These are phyloP conservation scores for Drosophila parthenogenetica DNA, from an alignment of 2,888 invertebrate genomes.

Conservation along the genomic window DNA sequence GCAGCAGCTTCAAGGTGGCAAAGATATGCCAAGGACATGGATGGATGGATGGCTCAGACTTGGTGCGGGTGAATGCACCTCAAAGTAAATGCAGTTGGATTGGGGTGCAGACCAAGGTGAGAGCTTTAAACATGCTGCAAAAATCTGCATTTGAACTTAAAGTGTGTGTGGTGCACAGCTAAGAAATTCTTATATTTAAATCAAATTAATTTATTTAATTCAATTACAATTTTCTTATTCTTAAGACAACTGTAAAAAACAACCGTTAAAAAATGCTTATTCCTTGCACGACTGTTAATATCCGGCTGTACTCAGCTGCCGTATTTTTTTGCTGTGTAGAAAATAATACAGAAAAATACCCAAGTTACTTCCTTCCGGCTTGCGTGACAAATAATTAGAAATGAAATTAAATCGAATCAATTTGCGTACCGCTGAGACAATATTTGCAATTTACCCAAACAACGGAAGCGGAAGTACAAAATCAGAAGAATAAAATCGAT, in stretches of 20 bases:
- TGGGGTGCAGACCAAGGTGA: constrained; percentile 8
- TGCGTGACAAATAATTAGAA: constrained; percentile 43
- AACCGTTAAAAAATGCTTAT: too few relatives aligned
- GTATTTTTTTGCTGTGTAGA: not conserved
- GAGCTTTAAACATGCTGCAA: constrained; percentile 16
- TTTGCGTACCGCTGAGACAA: constrained; percentile 41
- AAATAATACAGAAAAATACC: not conserved
- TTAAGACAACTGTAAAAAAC: too few relatives aligned
- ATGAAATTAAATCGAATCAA: constrained; percentile 45
- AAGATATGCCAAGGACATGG: constrained; percentile 35
- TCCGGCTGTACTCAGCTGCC: too few relatives aligned
- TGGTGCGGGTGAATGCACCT: constrained; percentile 9
- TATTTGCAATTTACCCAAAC: constrained; percentile 71
- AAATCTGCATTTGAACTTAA: constrained; percentile 22
- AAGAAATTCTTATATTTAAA: not conserved
- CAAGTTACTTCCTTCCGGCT: constrained; percentile 27
- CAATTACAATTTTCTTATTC: too few relatives aligned
- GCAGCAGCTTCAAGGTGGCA: constrained; percentile 34
- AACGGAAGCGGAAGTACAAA: constrained; percentile 72
- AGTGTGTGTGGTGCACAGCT: not conserved
- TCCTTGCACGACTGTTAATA: too few relatives aligned
- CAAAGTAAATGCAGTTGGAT: constrained; percentile 36
- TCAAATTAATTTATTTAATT: too few relatives aligned
- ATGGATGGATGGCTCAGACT: constrained; percentile 19
- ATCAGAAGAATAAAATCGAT: constrained; percentile 58